These are phyloP conservation scores for Noctua fimbriata DNA, from an alignment of 2,888 invertebrate genomes.

Conservation along the genomic window DNA sequence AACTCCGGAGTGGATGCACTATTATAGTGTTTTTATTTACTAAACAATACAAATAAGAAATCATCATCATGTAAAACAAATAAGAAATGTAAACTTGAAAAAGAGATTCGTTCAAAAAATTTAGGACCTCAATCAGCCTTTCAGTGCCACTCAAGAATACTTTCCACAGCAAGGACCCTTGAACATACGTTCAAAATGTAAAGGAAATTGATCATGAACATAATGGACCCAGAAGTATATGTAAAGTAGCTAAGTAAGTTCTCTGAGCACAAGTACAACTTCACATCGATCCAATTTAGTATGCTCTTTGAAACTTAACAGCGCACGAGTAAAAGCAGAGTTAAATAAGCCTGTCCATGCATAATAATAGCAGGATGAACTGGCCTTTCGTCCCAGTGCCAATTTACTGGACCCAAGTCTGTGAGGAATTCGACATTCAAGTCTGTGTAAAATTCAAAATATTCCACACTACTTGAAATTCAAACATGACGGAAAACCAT, in stretches of 20 bases:
- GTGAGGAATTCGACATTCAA: conserved; percentile 20
- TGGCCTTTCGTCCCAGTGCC: conserved; percentile 32
- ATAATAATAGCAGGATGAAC: conserved; percentile 32
- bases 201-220: conserved; percentile 2
- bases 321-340: conserved; percentile 30
- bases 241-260: neutral
- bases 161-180: neutral
- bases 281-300: conserved; percentile 32
- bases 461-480: conserved; percentile 30
- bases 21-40: neutral
- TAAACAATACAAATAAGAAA: neutral
- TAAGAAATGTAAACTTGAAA: neutral
- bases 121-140: neutral
- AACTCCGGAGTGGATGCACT: neutral
- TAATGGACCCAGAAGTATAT: neutral
- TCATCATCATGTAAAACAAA: neutral
- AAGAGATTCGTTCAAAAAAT: neutral
- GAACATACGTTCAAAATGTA: neutral
- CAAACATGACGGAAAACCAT: conserved; percentile 19
- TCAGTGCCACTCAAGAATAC: neutral
- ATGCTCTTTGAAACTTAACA: conserved; percentile 54
- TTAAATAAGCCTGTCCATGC: conserved; percentile 25
- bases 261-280: conserved; percentile 19
- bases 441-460: conserved; percentile 20
- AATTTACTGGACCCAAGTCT: conserved; percentile 40